Base-by-base conservation (phyloP, 1,140 invertebrate species). In the Drosophila athabasca region DNA sequence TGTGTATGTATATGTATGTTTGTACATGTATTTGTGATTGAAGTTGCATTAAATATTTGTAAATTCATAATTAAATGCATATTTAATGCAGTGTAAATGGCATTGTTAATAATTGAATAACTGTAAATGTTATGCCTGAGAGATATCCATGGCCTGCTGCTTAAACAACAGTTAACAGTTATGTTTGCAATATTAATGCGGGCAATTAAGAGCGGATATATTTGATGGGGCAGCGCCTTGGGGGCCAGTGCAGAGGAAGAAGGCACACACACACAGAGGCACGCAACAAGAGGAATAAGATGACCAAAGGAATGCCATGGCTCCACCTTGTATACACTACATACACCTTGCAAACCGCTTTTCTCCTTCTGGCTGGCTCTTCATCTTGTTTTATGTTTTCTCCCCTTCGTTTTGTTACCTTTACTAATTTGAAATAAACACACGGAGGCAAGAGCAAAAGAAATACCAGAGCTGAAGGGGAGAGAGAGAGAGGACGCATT, bases 21-120 rank as follows among this genome's bases (percentile, higher is more conserved):
- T 17, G 11, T 60, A n/a, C 3, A 29, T 29, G 24, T 35, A 13
- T 35, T 29, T 22, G 6, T 51, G 15, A 7, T 13, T 39, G 17
- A 51, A 52, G 17, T 50, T 29, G 11, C 46, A 49, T 39, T 51
- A 57, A 31, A 17, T 41, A 45, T 62, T 39, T 39, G 35, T 62
- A 61, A 50, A 31, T 59, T 55, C 24, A 49, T 69, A 65, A 24
- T 26, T 61, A 44, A 50, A 55, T 76, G 31, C 76, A 76, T 83
- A 76, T 69, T 83, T 69, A 78, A 78, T 62, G 35, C 67, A 50
- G 48, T 11, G 65, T 71, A 50, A 72, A 70, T 79, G 67, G 72
- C 72, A 69, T 78, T 71, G 50, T 70, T 53, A 65, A 67, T 87
- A 77, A 81, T 74, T 67, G 11, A 70, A 73, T 74, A 67, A 49